phyloP scores from a whole-genome alignment of 2,888 invertebrate species.

The Folsomia candida region DNA sequence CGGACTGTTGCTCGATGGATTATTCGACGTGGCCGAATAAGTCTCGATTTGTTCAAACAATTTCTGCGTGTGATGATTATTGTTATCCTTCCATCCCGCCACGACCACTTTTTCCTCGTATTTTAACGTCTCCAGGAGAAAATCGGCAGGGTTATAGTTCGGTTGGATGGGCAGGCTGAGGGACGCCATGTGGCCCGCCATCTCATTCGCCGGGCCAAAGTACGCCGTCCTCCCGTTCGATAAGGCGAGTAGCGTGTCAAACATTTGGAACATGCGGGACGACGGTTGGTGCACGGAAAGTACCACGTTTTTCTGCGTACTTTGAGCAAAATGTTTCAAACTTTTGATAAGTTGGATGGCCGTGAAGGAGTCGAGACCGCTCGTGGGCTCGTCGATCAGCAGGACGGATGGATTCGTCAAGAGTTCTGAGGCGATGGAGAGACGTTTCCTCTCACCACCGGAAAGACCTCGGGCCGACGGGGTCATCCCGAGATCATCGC shows the following conservation, averaged over 20 bases:
- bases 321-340: slow-evolving; percentile 69
- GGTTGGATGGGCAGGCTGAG: slow-evolving; percentile 69
- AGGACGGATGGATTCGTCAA: slow-evolving; percentile 68
- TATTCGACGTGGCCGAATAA: too few relatives aligned
- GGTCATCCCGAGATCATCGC: slow-evolving; percentile 67
- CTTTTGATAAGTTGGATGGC: slow-evolving; percentile 70
- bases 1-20: background rate
- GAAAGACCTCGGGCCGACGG: slow-evolving; percentile 63
- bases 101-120: slow-evolving; percentile 24
- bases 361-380: slow-evolving; percentile 75
- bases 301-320: slow-evolving; percentile 73
- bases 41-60: background rate
- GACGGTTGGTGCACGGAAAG: slow-evolving; percentile 79
- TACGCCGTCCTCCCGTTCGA: slow-evolving; percentile 70
- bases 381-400: slow-evolving; percentile 69
- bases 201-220: slow-evolving; percentile 68
- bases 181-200: slow-evolving; percentile 68
- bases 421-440: slow-evolving; percentile 77
- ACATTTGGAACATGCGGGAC: slow-evolving; percentile 78
- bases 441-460: slow-evolving; percentile 80
- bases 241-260: slow-evolving; percentile 69
- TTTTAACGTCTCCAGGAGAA: slow-evolving; percentile 57
- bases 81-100: slow-evolving; percentile 21
- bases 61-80: slow-evolving; percentile 1
- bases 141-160: slow-evolving; percentile 79